Evolutionary conservation across 2,888 invertebrate genomes (phyloP).

Genomic region (Meteorus colon): DNA sequence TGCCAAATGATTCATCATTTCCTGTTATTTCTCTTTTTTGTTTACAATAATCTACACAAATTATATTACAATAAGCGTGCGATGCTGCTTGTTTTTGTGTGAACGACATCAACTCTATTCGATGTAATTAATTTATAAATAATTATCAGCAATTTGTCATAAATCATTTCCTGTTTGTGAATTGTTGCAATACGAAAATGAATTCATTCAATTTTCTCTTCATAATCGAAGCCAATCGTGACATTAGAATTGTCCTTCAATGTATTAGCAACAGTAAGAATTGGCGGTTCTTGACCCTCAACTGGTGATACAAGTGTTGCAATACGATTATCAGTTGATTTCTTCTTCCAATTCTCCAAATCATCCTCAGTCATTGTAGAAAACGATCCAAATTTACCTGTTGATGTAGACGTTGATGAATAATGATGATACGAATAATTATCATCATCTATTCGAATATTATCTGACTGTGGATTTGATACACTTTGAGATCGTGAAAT

Average conservation of each 20-base stretch:
- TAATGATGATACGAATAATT: slow-evolving; percentile 44
- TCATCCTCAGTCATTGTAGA: slow-evolving; percentile 60
- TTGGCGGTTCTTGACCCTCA: slow-evolving; percentile 55
- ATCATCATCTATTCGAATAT: slow-evolving; percentile 43
- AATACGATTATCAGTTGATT: background rate
- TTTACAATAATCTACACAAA: background rate
- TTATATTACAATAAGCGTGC: slow-evolving; percentile 3
- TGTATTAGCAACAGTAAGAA: slow-evolving; percentile 65
- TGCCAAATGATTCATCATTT: background rate
- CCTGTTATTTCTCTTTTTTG: background rate
- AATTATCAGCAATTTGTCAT: background rate
- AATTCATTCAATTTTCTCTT: slow-evolving; percentile 44
- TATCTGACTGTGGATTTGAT: slow-evolving; percentile 55
- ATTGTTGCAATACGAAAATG: background rate
- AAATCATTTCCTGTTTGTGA: slow-evolving; percentile 51
- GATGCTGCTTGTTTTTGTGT: background rate
- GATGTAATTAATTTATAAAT: background rate
- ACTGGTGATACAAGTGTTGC: slow-evolving; percentile 34
- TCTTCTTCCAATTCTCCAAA: slow-evolving; percentile 57
- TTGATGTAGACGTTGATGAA: slow-evolving; percentile 37
- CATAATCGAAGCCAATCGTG: slow-evolving; percentile 65
- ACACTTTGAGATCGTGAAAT: slow-evolving; percentile 63
- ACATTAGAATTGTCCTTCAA: slow-evolving; percentile 61
- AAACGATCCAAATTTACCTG: slow-evolving; percentile 60
- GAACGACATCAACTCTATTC: background rate